Evolutionary conservation across 1,140 invertebrate species (phyloP).

Genomic region (Zaprionus lachaisei): DNA sequence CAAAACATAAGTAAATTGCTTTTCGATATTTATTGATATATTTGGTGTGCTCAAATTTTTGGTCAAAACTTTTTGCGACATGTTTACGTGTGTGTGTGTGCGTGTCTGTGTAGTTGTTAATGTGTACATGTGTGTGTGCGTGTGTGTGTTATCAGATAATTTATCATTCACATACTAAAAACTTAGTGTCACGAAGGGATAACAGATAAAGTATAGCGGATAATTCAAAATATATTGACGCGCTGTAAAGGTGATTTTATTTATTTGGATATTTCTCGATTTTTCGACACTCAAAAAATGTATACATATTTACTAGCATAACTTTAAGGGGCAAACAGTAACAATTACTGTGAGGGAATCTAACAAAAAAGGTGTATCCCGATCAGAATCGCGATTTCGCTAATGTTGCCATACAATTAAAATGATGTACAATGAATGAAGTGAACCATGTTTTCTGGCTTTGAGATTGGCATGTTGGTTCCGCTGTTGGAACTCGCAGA

Average conservation of each 20-base stretch:
- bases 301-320: constrained; percentile 51
- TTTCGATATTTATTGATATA: constrained; percentile 40
- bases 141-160: constrained; percentile 22
- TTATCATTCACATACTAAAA: constrained; percentile 20
- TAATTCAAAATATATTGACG: constrained; percentile 53
- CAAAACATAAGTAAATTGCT: constrained; percentile 36
- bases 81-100: constrained; percentile 10
- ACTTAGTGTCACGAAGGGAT: constrained; percentile 61
- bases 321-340: constrained; percentile 31
- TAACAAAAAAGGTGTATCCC: not conserved
- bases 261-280: constrained; percentile 1
- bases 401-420: constrained; percentile 38
- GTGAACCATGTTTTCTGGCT: constrained; percentile 51
- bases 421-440: constrained; percentile 39
- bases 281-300: constrained; percentile 25
- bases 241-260: constrained; percentile 57
- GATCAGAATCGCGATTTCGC: constrained; percentile 35
- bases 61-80: constrained; percentile 22
- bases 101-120: constrained; percentile 3
- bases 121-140: constrained; percentile 4
- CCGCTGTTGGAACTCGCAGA: constrained; percentile 31
- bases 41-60: constrained; percentile 49
- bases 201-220: constrained; percentile 21
- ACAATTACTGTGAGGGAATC: constrained; percentile 16
- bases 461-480: constrained; percentile 29